Evolutionary conservation across 53 echinoderm and acorn worm genomes (phyloP).

Genomic region (Paracentrotus lividus): DNA sequence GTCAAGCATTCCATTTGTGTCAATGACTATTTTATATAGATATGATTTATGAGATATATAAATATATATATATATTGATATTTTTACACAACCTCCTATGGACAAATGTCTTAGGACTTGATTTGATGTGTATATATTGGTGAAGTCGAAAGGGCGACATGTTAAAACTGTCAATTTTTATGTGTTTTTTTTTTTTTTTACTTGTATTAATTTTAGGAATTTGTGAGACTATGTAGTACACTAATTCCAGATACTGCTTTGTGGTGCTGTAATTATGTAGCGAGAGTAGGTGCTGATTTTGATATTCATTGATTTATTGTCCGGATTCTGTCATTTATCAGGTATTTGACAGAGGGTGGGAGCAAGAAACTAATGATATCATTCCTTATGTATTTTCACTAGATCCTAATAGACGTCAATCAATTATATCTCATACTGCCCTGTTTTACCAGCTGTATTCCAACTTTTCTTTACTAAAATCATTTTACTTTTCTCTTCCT

Average conservation of each 20-base stretch:
- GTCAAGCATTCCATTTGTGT: constrained; percentile 12
- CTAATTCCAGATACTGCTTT: constrained; percentile 58
- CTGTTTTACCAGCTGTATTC: background rate
- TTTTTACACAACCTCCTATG: constrained; percentile 11
- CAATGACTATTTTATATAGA: constrained; percentile 29
- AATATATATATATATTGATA: constrained; percentile 50
- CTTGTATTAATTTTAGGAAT: constrained; percentile 48
- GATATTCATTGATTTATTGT: background rate
- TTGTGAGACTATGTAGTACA: constrained; percentile 61
- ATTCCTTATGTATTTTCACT: background rate
- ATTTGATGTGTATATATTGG: constrained; percentile 61
- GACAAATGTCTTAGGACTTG: constrained; percentile 36
- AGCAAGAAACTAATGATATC: background rate
- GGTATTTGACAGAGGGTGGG: background rate
- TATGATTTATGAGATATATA: constrained; percentile 50
- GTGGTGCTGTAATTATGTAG: constrained; percentile 66
- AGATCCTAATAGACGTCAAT: background rate
- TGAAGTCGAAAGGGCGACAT: background rate
- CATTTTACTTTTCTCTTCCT: background rate
- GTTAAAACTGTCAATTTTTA: background rate
- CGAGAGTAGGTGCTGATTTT: constrained; percentile 56
- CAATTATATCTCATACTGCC: background rate
- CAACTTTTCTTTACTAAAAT: background rate
- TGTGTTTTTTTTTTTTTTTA: constrained; percentile 37
- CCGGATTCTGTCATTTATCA: background rate